phyloP scores from a whole-genome alignment of 2,113 vertebrate species.

The Chrysemys picta region DNA sequence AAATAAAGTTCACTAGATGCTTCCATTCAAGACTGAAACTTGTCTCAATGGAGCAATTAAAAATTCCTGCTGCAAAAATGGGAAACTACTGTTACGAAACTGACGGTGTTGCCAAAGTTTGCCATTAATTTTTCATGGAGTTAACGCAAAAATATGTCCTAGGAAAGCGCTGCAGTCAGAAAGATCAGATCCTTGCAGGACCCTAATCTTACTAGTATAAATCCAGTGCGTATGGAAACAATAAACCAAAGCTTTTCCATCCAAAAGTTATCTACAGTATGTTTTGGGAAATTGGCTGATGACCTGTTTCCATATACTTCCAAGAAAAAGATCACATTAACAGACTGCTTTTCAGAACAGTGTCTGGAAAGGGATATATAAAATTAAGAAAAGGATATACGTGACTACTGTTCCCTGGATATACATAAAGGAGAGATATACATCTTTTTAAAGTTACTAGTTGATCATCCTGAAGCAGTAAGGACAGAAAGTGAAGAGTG shows the following conservation, averaged over 20 bases:
- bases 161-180: not conserved
- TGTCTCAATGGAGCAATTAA: not conserved
- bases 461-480: not conserved
- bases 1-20: not conserved
- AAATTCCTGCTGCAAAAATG: not conserved
- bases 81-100: not conserved
- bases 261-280: not conserved
- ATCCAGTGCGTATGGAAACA: not conserved
- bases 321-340: not conserved
- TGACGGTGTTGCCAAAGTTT: not conserved
- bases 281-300: not conserved
- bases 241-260: constrained; percentile 6
- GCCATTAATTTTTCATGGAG: not conserved
- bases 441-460: not conserved
- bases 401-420: not conserved
- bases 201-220: constrained; percentile 9
- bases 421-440: not conserved
- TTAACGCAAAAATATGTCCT: not conserved
- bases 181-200: not conserved
- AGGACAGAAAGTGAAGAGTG: not conserved
- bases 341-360: not conserved
- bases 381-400: not conserved
- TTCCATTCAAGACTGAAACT: not conserved
- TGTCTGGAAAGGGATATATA: not conserved
- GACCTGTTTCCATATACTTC: not conserved